These are phyloP conservation scores for Lasioglossum zephyrum DNA, from an alignment of 2,888 invertebrate genomes.

Conservation along the genomic window DNA sequence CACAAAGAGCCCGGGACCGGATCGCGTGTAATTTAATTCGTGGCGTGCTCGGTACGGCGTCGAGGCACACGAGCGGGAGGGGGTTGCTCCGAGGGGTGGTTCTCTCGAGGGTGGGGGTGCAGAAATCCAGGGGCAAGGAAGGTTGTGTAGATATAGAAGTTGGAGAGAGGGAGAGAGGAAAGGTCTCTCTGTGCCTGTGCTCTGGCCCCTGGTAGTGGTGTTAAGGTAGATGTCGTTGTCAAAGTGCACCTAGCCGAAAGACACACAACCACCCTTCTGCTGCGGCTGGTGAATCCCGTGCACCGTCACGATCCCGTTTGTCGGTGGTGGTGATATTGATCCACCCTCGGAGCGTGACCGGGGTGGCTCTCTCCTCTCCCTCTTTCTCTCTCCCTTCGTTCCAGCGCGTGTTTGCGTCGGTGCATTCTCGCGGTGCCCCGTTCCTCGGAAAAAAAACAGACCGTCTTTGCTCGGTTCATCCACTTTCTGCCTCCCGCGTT, in stretches of 20 bases:
- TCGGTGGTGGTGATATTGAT: constrained; percentile 67
- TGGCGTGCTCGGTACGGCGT: constrained; percentile 32
- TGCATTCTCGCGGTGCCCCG: neutral
- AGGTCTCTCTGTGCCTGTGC: neutral
- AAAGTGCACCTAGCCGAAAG: constrained; percentile 66
- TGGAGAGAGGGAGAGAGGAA: neutral
- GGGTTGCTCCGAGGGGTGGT: neutral
- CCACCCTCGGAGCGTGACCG: constrained; percentile 51
- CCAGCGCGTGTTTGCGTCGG: constrained; percentile 16
- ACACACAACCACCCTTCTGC: constrained; percentile 54
- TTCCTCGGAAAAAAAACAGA: constrained; percentile 2
- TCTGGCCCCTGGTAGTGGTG: neutral
- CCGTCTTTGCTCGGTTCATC: constrained; percentile 6
- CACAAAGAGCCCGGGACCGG: constrained; percentile 55
- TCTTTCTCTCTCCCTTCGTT: constrained; percentile 17
- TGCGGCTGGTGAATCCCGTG: constrained; percentile 55
- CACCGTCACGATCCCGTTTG: constrained; percentile 58
- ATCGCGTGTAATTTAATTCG: constrained; percentile 70
- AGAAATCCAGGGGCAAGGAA: neutral
- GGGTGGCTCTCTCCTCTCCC: constrained; percentile 38
- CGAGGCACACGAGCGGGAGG: neutral
- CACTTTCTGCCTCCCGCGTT: neutral
- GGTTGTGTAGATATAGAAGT: neutral
- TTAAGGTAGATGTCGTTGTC: constrained; percentile 64
- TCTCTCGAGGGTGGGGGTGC: neutral